Percentiles rank a stretch among this genome's conserved stretches.
phyloP scores from a whole-genome alignment of 2,888 invertebrate genomes.

The Temnothorax ravouxi region DNA sequence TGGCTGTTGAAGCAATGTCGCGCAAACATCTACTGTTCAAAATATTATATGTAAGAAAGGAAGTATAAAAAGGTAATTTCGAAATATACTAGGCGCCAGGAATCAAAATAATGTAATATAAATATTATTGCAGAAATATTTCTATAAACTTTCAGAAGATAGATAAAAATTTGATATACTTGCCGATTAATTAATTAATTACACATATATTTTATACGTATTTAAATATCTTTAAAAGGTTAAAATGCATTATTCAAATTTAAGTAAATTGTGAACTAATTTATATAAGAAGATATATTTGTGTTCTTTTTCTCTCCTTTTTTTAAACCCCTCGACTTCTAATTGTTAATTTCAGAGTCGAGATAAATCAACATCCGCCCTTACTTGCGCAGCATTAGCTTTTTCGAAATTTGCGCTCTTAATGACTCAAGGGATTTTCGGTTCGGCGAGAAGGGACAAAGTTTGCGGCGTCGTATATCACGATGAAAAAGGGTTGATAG shows the following conservation, averaged over 20 bases:
- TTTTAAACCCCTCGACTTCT: background rate
- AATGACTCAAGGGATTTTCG: conserved; percentile 1
- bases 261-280: background rate
- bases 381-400: background rate
- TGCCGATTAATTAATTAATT: background rate
- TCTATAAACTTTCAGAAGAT: background rate
- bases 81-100: background rate
- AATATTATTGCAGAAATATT: background rate
- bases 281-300: background rate
- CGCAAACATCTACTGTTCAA: background rate
- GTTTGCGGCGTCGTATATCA: background rate
- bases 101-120: too few relatives aligned
- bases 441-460: background rate
- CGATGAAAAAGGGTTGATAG: conserved; percentile 1
- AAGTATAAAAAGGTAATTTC: background rate
- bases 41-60: background rate
- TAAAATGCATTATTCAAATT: background rate
- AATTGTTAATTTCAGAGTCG: background rate
- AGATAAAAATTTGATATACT: background rate
- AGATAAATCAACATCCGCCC: background rate
- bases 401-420: conserved; percentile 23
- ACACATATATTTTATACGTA: background rate
- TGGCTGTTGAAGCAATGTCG: background rate
- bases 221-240: background rate
- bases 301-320: background rate